Conservation (phyloP, 2,888 invertebrate species). For the Chrysotoxum bicinctum region DNA sequence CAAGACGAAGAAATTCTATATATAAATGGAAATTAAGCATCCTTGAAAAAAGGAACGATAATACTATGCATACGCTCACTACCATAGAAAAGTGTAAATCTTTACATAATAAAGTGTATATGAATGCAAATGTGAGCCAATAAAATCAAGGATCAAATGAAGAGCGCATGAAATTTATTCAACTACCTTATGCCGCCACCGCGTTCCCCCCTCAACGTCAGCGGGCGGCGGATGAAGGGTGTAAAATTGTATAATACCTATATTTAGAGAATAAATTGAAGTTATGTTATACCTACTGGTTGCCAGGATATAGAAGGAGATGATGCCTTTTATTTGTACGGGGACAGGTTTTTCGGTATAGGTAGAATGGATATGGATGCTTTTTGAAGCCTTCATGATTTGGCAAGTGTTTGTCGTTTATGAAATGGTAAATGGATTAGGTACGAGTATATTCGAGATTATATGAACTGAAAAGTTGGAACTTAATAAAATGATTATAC, state of each 20-base stretch:
- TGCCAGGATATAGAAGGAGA: neutral
- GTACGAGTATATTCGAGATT: neutral
- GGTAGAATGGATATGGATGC: neutral
- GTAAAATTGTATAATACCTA: neutral
- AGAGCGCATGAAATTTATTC: conserved; percentile 71
- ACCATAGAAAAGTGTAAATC: conserved; percentile 13
- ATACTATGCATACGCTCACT: conserved; percentile 31
- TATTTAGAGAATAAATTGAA: conserved; percentile 33
- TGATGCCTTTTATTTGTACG: neutral
- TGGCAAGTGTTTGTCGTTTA: neutral
- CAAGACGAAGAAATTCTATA: neutral
- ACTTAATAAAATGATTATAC: neutral
- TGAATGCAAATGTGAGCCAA: conserved; percentile 67
- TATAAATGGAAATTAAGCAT: conserved; percentile 65
- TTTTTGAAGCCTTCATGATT: neutral
- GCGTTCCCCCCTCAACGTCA: neutral
- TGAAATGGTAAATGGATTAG: neutral
- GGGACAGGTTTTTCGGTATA: too few relatives aligned
- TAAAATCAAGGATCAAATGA: conserved; percentile 69
- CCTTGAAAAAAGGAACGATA: conserved; percentile 53
- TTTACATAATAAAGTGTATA: conserved; percentile 57
- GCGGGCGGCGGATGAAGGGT: neutral
- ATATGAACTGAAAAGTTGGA: neutral
- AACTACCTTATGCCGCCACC: neutral
- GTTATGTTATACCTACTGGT: conserved; percentile 9